Evolutionary conservation across 2,888 invertebrate species (phyloP), one percentile per base, ranked within the genome.

Genomic region (Hemaris fuciformis): DNA sequence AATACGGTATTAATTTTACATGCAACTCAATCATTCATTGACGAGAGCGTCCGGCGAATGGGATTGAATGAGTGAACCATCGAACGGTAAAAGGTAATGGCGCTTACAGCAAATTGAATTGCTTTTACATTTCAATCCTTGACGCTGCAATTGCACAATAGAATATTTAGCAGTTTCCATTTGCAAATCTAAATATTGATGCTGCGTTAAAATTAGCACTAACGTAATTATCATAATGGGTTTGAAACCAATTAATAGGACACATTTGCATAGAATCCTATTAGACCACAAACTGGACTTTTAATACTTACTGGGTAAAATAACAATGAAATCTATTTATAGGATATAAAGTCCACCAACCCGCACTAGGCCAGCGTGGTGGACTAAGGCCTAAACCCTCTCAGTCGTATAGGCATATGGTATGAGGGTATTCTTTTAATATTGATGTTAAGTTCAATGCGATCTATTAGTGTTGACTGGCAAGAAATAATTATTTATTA

Each of bases 21-120:
- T 59, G 61, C 27, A 61, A 42, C 25, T 41, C 15, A 53, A 53
- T 53, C 31, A 53, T 31, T 53, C 53, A 53, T 27, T 31, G 27
- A 18, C 10, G 15, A 27, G 31, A 15, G 53, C 53, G n/a, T n/a
- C n/a, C n/a, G 31, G 18, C 27, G 48, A 53, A 27, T 48, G 48
- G 15, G 15, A 18, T 53, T 15, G 31, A 53, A 31, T 56, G 27
- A 20, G 18, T 48, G 48, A 25, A 48, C 8, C n/a, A 48, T 25
- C 18, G 31, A 53, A 31, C 18, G 53, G 15, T 7, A 18, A 20
- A 8, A 31, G 18, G 8, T 53, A 31, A 53, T 53, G 27, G 18
- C 3, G 27, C 18, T 31, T 31, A 20, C 7, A 31, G 15, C 3
- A 6, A 48, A 53, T 31, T 53, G 18, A 53, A 53, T 31, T 27